These are phyloP conservation scores for Lophura nycthemera DNA, from an alignment of 2,113 vertebrate genomes.

Conservation along the genomic window DNA sequence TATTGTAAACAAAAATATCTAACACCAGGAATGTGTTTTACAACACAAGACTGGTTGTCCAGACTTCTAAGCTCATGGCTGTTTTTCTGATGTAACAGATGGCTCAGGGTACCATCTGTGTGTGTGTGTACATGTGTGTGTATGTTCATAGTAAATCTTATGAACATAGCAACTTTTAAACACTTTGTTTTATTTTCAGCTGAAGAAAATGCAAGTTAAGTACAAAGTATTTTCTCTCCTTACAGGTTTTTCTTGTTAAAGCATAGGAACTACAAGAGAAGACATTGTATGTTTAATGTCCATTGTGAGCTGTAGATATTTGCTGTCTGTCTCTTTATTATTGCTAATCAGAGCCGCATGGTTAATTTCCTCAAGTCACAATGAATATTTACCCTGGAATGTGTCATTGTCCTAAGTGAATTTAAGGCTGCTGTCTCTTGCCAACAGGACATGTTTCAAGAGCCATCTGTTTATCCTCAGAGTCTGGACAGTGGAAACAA, in stretches of 20 bases:
- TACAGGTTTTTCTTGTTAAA: not conserved
- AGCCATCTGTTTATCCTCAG: slow-evolving; percentile 46
- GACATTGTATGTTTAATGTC: not conserved
- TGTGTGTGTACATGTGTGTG: not conserved
- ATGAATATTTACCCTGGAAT: slow-evolving; percentile 56
- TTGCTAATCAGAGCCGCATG: slow-evolving; percentile 11
- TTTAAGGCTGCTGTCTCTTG: slow-evolving; percentile 35
- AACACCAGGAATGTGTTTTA: not conserved
- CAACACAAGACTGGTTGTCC: not conserved
- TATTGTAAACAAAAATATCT: not conserved
- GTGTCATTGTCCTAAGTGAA: slow-evolving; percentile 53
- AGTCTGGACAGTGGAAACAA: not conserved
- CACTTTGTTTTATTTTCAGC: not conserved
- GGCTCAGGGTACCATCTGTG: not conserved
- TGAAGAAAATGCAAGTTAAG: not conserved
- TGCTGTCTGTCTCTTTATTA: not conserved
- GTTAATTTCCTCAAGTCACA: slow-evolving; percentile 39
- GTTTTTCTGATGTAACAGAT: not conserved
- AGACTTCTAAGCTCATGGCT: not conserved
- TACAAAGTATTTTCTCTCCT: not conserved
- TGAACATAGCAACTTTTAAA: not conserved
- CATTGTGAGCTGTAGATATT: not conserved
- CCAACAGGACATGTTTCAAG: not conserved
- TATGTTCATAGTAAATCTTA: not conserved
- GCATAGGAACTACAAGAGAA: not conserved